These are phyloP conservation scores for Luperina testacea DNA, from an alignment of 2,888 invertebrate genomes.

Conservation along the genomic window DNA sequence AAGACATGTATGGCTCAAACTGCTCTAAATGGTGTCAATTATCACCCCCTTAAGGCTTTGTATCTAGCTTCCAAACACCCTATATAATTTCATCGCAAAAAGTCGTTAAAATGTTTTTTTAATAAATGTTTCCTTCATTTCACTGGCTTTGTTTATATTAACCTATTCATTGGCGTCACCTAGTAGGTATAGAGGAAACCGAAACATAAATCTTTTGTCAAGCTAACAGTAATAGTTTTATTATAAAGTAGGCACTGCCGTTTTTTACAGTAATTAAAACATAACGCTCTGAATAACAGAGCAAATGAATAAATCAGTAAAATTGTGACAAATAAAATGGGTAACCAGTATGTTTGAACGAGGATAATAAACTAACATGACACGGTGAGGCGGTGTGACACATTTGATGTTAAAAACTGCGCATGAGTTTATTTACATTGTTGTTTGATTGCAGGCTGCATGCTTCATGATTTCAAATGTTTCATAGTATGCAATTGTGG, in stretches of 20 bases:
- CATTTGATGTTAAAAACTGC: constrained; percentile 30
- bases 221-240: constrained; percentile 6
- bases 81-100: background rate
- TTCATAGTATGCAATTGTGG: background rate
- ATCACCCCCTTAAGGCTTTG: too few relatives aligned
- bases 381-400: constrained; percentile 16
- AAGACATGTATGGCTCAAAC: too few relatives aligned
- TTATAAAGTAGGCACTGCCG: background rate
- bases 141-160: background rate
- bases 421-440: constrained; percentile 27
- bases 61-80: too few relatives aligned
- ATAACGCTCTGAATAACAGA: constrained; percentile 36
- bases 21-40: too few relatives aligned
- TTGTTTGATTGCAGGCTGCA: constrained; percentile 19
- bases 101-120: background rate
- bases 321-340: constrained; percentile 27
- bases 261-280: constrained; percentile 18
- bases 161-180: background rate
- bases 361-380: constrained; percentile 37
- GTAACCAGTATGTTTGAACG: constrained; percentile 21
- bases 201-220: constrained; percentile 9
- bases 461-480: constrained; percentile 17
- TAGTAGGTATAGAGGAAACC: background rate
- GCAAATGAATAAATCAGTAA: constrained; percentile 38
- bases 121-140: too few relatives aligned